Evolutionary conservation across 1,140 invertebrate genomes (phyloP), one percentile per base, ranked within the genome.

Genomic region (Eriocheir sinensis): DNA sequence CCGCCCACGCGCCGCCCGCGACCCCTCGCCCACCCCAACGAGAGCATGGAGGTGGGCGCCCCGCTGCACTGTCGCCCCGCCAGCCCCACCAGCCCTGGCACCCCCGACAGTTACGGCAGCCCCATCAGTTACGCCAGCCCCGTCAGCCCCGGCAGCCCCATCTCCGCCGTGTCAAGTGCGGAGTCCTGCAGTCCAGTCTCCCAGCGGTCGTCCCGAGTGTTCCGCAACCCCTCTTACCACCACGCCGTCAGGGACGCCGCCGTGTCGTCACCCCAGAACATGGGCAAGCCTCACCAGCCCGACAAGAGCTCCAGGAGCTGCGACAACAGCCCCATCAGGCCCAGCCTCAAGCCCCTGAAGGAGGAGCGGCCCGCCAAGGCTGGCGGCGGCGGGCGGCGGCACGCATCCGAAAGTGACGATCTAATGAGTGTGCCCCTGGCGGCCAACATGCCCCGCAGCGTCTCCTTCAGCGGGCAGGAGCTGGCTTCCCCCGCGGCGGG

Each of bases 381-480:
- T 6, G 60, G 81, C 30, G 0, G 38, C 40, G 38, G 32, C 79
- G 48, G 30, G 21, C 38, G 48, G 32, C 88, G 40, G 21, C 34
- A 40, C 12, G 41, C 53, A 36, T 94, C 89, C 2, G 79, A 4
- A 15, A 60, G 89, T 36, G 89, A 94, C 17, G 60, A 72, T n/a
- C 41, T 80, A 30, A 80, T 91, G 15, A 30, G 41, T 12, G 8
- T 91, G 27, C 89, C 89, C 34, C 30, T 91, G 89, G 89, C 93
- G 53, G 32, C 89, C 89, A 94, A 94, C 93, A 94, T 94, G 93
- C 88, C 89, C 89, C 89, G 93, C 80, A 94, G 93, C n/a, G 93
- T 90, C 48, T 94, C 93, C 81, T 94, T 94, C 93, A 91, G 93
- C 41, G 93, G 93, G 27, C 81, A 41, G 81, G 89, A 86, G 44